phyloP scores from a whole-genome alignment of 2,797 vertebrate species.

The Urosaurus nigricauda region DNA sequence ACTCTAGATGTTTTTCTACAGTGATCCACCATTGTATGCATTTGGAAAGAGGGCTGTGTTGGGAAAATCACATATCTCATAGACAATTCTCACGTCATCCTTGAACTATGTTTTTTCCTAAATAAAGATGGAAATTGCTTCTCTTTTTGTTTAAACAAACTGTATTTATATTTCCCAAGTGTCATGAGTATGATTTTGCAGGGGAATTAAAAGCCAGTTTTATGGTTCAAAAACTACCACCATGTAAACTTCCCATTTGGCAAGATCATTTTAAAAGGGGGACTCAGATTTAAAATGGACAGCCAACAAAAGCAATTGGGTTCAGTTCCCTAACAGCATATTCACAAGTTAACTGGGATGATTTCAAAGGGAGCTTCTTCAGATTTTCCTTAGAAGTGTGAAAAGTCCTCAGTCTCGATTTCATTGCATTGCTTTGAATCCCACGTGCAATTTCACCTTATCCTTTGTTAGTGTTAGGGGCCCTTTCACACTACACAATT shows the following conservation, averaged over 20 bases:
- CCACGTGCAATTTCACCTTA: too few species aligned
- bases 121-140: conserved; percentile 55
- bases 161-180: conserved; percentile 23
- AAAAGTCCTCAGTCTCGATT: neutral
- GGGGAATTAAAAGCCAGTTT: conserved; percentile 51
- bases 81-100: conserved; percentile 12
- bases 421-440: too few species aligned
- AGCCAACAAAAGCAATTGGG: conserved; percentile 19
- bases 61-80: conserved; percentile 27
- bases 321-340: neutral
- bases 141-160: conserved; percentile 48
- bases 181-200: conserved; percentile 47
- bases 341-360: conserved; percentile 32
- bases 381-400: neutral
- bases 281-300: conserved; percentile 13
- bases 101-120: conserved; percentile 6
- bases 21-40: conserved; percentile 25
- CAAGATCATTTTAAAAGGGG: conserved; percentile 43
- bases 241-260: conserved; percentile 46
- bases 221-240: conserved; percentile 52
- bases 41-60: conserved; percentile 42
- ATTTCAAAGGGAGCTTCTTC: neutral
- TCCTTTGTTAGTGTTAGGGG: too few species aligned
- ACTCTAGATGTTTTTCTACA: conserved; percentile 1
- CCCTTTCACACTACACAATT: too few species aligned